These are phyloP conservation scores for Dicaeum eximium DNA, from an alignment of 2,113 vertebrate genomes.

Conservation along the genomic window DNA sequence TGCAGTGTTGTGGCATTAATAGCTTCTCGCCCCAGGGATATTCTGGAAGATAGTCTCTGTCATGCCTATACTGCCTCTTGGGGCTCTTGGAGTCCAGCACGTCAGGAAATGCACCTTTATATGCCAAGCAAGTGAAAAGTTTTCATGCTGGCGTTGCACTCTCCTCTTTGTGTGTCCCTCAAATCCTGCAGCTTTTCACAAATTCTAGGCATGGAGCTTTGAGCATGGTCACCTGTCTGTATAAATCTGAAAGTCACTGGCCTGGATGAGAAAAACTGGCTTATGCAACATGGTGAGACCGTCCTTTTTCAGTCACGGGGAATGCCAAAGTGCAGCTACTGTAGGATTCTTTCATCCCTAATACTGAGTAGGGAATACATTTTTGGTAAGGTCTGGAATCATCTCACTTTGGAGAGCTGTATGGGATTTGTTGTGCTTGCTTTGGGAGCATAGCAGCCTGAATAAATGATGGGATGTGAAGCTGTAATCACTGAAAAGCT, in stretches of 20 bases:
- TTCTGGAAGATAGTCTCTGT: background rate
- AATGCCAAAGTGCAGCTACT: background rate
- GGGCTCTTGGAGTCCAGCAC: background rate
- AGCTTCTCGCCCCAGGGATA: background rate
- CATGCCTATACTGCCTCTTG: background rate
- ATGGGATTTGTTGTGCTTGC: background rate
- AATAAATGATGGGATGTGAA: background rate
- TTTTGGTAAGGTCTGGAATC: background rate
- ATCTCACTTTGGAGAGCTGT: background rate
- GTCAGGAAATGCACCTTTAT: background rate
- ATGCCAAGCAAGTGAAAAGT: background rate
- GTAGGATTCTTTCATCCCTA: background rate
- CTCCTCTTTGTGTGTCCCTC: background rate
- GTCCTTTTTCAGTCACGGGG: accelerated
- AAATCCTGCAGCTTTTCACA: background rate
- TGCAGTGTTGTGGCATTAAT: background rate
- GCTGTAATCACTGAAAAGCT: background rate
- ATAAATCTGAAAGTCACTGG: background rate
- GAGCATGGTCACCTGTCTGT: background rate
- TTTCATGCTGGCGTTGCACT: background rate
- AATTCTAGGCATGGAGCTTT: background rate
- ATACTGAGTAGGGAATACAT: background rate
- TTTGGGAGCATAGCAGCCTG: background rate
- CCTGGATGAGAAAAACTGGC: background rate
- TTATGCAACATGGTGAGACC: accelerated